Base-by-base conservation (phyloP, 2,113 vertebrate species). In the Cephalopholis sonnerati region DNA sequence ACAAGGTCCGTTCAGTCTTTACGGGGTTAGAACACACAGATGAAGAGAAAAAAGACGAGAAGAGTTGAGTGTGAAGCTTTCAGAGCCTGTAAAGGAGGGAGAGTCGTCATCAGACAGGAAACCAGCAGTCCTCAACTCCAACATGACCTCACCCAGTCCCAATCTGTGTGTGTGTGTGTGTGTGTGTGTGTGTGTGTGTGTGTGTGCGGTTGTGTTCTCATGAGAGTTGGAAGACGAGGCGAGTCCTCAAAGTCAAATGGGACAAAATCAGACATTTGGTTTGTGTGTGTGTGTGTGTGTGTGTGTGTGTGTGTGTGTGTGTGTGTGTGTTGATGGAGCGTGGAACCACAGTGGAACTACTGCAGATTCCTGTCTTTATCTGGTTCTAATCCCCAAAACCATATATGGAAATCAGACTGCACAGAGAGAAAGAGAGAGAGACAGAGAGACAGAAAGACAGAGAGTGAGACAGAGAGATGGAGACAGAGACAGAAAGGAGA, bases 141-240 rank as follows among this genome's bases (percentile, higher is more conserved):
- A 22, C 62, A 88, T 93, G 93, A 93, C 88, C 89, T 94, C 92
- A 93, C 85, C 81, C 71, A 17, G 29, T 85, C 74, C 74, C 44
- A 7, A 20, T 65, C 16, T 69, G 74, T 55, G 51, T 36, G 55
- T 62, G 41, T 44, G 64, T 54, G 57, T 58, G 54, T 24, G 70
- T 73, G 79, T 55, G 36, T 77, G 53, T 61, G 71, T 44, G 61
- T 76, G 29, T 36, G 44, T 17, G 55, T 27, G 53, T 74, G 57
- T 54, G 61, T n/a, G 39, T 46, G 70, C 2, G 58, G 20, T 20
- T 63, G 29, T 61, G 85, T 83, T 61, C 58, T 78, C 58, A 67
- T 32, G 63, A 68, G 79, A 65, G 69, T 2, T 86, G 74, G 58
- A 82, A 74, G 68, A 64, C 20, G 11, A 77, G n/a, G 51, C 58